Base-by-base conservation (phyloP, 2,113 vertebrate genomes). In the Scalopus aquaticus region DNA sequence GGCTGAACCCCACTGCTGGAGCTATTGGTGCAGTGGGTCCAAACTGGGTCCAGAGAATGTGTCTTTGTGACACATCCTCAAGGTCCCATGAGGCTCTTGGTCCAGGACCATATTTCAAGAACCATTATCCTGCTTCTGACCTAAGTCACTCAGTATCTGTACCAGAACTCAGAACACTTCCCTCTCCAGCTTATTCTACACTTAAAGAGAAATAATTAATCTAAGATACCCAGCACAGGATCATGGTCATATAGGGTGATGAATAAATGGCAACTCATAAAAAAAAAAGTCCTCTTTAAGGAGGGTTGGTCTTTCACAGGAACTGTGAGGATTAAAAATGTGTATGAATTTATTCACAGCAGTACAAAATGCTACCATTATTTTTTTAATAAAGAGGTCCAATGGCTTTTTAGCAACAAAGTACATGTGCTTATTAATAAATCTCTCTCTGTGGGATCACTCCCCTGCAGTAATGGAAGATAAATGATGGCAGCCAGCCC, bases 311-410 rank as follows among this genome's bases (percentile, higher is more conserved):
- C 94, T 96, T 84, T 84, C 86, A 77, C 73, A 94, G 76, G 64
- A 82, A n/a, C 2, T 62, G 65, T 88, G 56, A 83, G 67, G 37
- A 95, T 96, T 37, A 96, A 95, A 95, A 92, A 94, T 94, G 89
- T 39, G 4, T 78, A 26, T 65, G 80, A 39, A 81, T 93, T 54
- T 88, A 74, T 93, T 96, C 95, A 94, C 84, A 91, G 81, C 94
- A 91, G 73, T 70, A 49, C 44, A 28, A 85, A 80, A 74, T n/a
- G 76, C 70, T 96, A 92, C 76, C 94, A 89, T 96, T 96, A n/a
- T n/a, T 90, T 91, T 94, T 37, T 32, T 24, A 89, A 96, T 90
- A 78, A 90, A 95, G 51, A 62, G 85, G 42, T 91, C 90, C 69
- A 20, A 10, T 95, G 78, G 46, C 72, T 95, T 97, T 95, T 95